Percentiles rank a stretch among this genome's conserved stretches.
These are phyloP conservation scores for Myrmophylax atrothorax DNA, from an alignment of 2,113 vertebrate genomes.

Conservation along the genomic window DNA sequence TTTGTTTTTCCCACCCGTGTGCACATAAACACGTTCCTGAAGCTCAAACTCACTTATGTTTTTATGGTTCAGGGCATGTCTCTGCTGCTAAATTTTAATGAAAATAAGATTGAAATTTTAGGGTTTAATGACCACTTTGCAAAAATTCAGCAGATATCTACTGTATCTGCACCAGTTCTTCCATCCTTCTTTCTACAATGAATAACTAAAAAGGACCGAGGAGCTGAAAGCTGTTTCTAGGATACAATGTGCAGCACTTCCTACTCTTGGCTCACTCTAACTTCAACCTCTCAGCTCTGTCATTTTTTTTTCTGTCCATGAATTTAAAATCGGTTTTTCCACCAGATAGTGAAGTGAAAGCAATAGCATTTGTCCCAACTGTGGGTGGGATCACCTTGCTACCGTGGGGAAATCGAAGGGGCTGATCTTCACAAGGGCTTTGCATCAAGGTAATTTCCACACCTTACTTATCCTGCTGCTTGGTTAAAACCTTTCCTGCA, in stretches of 20 bases:
- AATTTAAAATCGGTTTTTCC: slow-evolving; percentile 49
- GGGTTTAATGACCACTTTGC: neutral
- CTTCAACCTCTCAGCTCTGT: slow-evolving; percentile 53
- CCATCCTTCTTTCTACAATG: slow-evolving; percentile 16
- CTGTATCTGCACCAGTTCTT: slow-evolving; percentile 29
- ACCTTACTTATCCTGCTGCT: neutral
- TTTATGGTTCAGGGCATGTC: neutral
- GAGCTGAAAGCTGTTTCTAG: slow-evolving; percentile 60
- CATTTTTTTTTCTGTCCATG: slow-evolving; percentile 47
- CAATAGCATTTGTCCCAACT: neutral
- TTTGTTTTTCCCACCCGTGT: neutral
- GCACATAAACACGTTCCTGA: neutral
- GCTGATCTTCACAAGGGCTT: neutral
- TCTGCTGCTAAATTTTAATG: slow-evolving; percentile 1
- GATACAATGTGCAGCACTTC: slow-evolving; percentile 55
- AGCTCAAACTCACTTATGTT: neutral
- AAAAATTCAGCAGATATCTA: slow-evolving; percentile 14
- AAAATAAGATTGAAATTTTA: neutral
- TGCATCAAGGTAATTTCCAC: neutral
- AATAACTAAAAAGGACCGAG: slow-evolving; percentile 3
- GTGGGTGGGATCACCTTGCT: slow-evolving; percentile 25
- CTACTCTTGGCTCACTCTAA: slow-evolving; percentile 55
- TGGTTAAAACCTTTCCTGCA: neutral
- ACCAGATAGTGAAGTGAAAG: neutral
- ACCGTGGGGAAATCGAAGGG: accelerated